Conservation (phyloP, 2,113 vertebrate species). For the Oncorhynchus clarkii region DNA sequence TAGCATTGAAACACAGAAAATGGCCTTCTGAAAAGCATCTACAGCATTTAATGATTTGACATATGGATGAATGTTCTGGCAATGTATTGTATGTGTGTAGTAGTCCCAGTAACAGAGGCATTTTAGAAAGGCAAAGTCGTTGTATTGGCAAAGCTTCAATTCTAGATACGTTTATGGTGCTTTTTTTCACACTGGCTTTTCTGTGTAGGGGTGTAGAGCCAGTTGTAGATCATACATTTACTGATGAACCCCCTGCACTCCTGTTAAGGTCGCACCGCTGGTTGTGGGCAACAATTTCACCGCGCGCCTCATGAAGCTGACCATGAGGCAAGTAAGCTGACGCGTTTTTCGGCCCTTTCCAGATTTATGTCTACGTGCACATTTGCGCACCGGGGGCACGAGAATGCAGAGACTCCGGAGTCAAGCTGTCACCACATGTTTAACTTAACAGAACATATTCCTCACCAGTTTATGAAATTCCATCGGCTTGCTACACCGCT, state of each 20-base stretch:
- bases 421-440: slow-evolving; percentile 27
- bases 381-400: slow-evolving; percentile 30
- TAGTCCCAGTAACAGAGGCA: too few species aligned
- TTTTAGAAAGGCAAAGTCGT: too few species aligned
- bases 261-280: not conserved
- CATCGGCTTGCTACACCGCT: slow-evolving; percentile 10
- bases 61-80: too few species aligned
- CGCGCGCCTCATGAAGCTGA: not conserved
- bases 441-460: slow-evolving; percentile 33
- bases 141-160: not conserved
- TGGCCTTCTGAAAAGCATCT: too few species aligned
- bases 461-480: slow-evolving; percentile 33
- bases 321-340: not conserved
- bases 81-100: too few species aligned
- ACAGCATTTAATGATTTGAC: too few species aligned
- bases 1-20: not conserved
- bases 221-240: not conserved
- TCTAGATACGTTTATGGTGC: not conserved
- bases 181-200: not conserved
- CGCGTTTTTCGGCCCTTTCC: not conserved
- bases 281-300: not conserved
- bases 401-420: slow-evolving; percentile 15
- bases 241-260: not conserved
- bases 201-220: not conserved
- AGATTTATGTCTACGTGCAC: slow-evolving; percentile 6